Evolutionary conservation across 2,888 invertebrate species (phyloP).

Genomic region (Nasonovia ribisnigri): DNA sequence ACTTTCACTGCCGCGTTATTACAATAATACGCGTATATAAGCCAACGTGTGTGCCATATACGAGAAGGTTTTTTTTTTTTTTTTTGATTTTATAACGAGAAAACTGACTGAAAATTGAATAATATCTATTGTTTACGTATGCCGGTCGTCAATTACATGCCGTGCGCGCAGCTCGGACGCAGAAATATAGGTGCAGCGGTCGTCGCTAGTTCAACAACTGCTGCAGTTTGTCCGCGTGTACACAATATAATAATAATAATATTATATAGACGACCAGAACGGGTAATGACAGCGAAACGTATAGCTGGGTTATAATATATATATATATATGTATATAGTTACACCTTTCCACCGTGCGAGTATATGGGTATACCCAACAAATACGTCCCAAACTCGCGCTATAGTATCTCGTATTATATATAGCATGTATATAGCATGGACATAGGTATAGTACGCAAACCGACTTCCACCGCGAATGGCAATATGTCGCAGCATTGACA

Average conservation of each 20-base stretch:
- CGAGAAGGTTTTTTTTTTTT: not conserved
- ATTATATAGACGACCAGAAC: not conserved
- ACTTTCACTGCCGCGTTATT: constrained; percentile 2
- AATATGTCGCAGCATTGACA: not conserved
- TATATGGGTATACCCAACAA: not conserved
- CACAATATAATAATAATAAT: no score
- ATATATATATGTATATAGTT: not conserved
- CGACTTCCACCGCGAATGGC: not conserved
- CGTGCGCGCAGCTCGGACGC: not conserved
- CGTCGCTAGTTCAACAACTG: constrained; percentile 5
- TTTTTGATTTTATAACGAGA: not conserved
- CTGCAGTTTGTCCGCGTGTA: not conserved
- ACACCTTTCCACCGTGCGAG: not conserved
- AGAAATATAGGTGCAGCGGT: not conserved
- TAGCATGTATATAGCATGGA: not conserved
- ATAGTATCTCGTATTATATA: no score
- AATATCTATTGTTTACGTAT: constrained; percentile 21
- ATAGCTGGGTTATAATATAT: not conserved
- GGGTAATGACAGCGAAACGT: not conserved
- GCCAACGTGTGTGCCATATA: not conserved
- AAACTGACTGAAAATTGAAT: constrained; percentile 24
- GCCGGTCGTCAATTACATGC: not conserved
- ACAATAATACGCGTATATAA: not conserved
- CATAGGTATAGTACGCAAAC: not conserved
- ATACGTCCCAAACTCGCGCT: not conserved